Percentiles rank a stretch among this genome's conserved stretches.
phyloP scores from a whole-genome alignment of 2,113 vertebrate species.

The Nothobranchius kuhntae region DNA sequence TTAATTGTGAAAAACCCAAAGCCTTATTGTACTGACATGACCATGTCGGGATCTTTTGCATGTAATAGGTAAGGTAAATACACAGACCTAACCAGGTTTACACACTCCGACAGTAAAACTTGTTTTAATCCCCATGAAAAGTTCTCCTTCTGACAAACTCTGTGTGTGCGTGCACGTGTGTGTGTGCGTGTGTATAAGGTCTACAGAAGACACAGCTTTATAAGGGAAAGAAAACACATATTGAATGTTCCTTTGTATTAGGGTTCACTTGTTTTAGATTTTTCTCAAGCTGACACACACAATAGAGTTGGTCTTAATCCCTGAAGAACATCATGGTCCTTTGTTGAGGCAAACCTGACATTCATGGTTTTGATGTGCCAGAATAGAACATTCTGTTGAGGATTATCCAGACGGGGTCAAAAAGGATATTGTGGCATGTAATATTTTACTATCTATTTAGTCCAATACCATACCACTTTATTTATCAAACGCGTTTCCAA shows the following conservation, averaged over 20 bases:
- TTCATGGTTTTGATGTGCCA: conserved; percentile 47
- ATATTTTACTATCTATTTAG: conserved; percentile 18
- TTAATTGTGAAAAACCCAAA: neutral
- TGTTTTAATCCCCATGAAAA: conserved; percentile 24
- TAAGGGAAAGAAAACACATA: conserved; percentile 49
- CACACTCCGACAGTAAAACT: neutral
- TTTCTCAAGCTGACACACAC: conserved; percentile 31
- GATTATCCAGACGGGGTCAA: conserved; percentile 27
- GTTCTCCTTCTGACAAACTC: conserved; percentile 26
- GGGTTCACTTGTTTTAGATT: conserved; percentile 35
- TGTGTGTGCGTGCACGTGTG: conserved; percentile 5
- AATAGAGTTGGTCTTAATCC: conserved; percentile 49
- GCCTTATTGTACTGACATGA: too few relatives aligned
- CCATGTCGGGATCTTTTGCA: too few relatives aligned
- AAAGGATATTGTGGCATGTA: conserved; percentile 26
- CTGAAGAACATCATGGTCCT: conserved; percentile 29
- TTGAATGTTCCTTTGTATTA: conserved; percentile 6
- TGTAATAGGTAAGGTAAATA: neutral
- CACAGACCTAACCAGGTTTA: neutral
- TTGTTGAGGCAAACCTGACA: conserved; percentile 28
- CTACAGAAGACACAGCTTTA: conserved; percentile 47
- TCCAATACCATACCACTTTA: too few relatives aligned
- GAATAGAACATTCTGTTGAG: conserved; percentile 16
- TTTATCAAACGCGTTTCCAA: too few relatives aligned
- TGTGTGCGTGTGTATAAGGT: conserved; percentile 12